phyloP scores from a whole-genome alignment of 2,888 invertebrate species.

The Phyllotreta striolata region DNA sequence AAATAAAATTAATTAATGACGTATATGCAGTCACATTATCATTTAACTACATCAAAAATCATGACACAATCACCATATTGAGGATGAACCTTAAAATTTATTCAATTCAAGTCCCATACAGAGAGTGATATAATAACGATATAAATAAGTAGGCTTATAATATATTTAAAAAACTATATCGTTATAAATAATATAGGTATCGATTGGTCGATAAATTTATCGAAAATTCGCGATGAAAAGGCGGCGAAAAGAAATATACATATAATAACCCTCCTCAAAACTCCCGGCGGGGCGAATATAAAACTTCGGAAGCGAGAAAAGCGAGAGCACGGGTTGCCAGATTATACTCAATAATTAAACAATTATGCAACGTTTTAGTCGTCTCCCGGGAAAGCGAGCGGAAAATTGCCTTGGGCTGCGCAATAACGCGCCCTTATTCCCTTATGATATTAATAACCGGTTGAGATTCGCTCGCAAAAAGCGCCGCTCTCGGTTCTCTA shows the following conservation, averaged over 20 bases:
- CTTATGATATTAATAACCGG: slow-evolving; percentile 62
- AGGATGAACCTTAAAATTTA: too few relatives aligned
- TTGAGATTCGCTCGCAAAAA: slow-evolving; percentile 34
- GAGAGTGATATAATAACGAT: too few relatives aligned
- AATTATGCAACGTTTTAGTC: slow-evolving; percentile 62
- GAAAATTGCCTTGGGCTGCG: slow-evolving; percentile 62
- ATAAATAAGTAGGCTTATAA: too few relatives aligned
- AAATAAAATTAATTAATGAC: too few relatives aligned
- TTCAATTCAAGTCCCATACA: too few relatives aligned
- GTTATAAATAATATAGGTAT: too few relatives aligned
- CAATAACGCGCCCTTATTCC: slow-evolving; percentile 62
- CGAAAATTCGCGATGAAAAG: too few relatives aligned
- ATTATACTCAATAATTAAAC: slow-evolving; percentile 64
- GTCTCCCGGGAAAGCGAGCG: slow-evolving; percentile 56
- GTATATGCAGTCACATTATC: too few relatives aligned
- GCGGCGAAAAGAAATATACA: background rate
- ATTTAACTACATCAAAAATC: too few relatives aligned
- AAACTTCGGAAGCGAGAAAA: slow-evolving; percentile 23
- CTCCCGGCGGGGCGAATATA: slow-evolving; percentile 22
- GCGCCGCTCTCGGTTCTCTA: slow-evolving; percentile 13
- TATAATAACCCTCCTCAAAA: slow-evolving; percentile 24
- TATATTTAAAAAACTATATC: too few relatives aligned
- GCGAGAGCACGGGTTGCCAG: slow-evolving; percentile 50
- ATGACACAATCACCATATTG: too few relatives aligned
- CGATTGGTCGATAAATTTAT: too few relatives aligned